Base-by-base conservation (phyloP, 2,797 vertebrate genomes). In the Rhinophrynus dorsalis region DNA sequence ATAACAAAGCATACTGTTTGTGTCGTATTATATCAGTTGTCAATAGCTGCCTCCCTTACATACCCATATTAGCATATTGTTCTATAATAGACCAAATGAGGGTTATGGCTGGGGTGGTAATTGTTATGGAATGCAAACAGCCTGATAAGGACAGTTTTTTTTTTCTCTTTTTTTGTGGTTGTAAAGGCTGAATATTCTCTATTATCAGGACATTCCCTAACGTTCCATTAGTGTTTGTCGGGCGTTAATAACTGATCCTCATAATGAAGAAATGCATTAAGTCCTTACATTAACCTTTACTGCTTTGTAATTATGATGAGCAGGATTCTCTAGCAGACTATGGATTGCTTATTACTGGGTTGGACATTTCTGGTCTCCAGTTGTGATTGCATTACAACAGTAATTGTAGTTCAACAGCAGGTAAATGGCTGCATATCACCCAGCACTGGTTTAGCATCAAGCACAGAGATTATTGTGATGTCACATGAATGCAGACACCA, bases 61-160 rank as follows among this genome's bases (percentile, higher is more conserved):
- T 51, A 40, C 6, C 2, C 26, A 42, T 23, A 71, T 71, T 64
- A 64, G 42, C 51, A 64, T 64, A 71, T 71, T 71, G 68, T 60
- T 38, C 13, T 32, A 42, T 57, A 64, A 71, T 71, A 26, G 42
- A 32, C 60, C 58, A 71, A 71, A 64, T 18, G 40, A 64, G 42
- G 51, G 59, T 56, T 18, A 24, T 48, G 58, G 60, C 68, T n/a
- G 27, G 54, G 40, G 21, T 21, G 8, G 42, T 64, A 57, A 64
- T 57, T 64, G 55, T 71, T 40, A 50, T 33, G 33, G 32, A 40
- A 58, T 30, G 40, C 24, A 11, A 48, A 40, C 20, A 50, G 68
- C 50, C n/a, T 38, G 32, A 27, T 27, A 50, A 40, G 55, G 55
- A 35, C 21, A 59, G 44, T 38, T 51, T 51, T 15, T 50, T n/a